Evolutionary conservation across 2,113 vertebrate species (phyloP).

Genomic region (Platanista minor): DNA sequence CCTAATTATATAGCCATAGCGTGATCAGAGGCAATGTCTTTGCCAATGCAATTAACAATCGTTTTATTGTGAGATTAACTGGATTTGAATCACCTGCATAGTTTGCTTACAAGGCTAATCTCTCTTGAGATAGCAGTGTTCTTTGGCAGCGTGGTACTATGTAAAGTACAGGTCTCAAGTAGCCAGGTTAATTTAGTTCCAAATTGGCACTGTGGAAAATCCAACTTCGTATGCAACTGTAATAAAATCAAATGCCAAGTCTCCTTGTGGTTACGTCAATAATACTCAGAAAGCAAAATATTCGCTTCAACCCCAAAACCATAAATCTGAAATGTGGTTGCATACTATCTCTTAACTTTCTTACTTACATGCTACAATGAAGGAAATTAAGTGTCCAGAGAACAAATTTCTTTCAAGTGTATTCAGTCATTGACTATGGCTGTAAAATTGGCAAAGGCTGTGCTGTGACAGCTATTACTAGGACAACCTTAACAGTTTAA

Average conservation of each 20-base stretch:
- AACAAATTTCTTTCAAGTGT: conserved; percentile 53
- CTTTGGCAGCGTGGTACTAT: conserved; percentile 55
- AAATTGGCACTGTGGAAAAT: conserved; percentile 44
- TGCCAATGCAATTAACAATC: conserved; percentile 83
- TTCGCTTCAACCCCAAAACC: conserved; percentile 38
- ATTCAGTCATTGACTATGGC: conserved; percentile 57
- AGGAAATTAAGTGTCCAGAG: conserved; percentile 63
- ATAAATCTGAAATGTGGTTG: conserved; percentile 63
- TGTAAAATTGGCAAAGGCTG: conserved; percentile 66
- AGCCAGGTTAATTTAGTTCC: conserved; percentile 66
- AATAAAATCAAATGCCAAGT: conserved; percentile 38
- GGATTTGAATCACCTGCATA: conserved; percentile 83
- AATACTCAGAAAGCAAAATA: conserved; percentile 53
- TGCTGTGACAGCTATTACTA: conserved; percentile 40
- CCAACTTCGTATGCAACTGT: not conserved
- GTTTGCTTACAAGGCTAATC: conserved; percentile 80
- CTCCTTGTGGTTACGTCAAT: conserved; percentile 47
- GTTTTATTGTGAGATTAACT: conserved; percentile 80
- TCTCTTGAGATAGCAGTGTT: conserved; percentile 73
- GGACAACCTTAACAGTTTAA: conserved; percentile 59
- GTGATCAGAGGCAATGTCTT: conserved; percentile 75
- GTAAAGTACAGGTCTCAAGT: conserved; percentile 59
- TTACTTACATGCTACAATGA: conserved; percentile 61
- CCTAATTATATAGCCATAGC: conserved; percentile 79
- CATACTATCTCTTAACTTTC: conserved; percentile 37